Evolutionary conservation across 2,888 invertebrate genomes (phyloP), one percentile per base, ranked within the genome.

Genomic region (Cephus runcator): DNA sequence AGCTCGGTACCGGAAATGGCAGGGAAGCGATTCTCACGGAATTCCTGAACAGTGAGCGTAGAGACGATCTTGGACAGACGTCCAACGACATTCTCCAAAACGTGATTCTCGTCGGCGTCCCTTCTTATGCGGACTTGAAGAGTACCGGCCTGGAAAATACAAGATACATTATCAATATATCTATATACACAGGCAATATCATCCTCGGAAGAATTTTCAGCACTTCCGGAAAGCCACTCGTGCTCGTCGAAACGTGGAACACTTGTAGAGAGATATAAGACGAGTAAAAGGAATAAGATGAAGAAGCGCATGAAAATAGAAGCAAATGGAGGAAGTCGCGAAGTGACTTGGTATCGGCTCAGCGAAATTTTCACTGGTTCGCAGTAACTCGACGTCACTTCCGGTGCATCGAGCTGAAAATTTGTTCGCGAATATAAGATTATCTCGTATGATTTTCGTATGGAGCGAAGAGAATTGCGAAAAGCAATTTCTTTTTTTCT

Each of bases 51-150:
- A 3, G 93, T 93, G 34, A 94, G 91, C 34, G 92, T 92, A 23
- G 93, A 92, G 30, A 94, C 93, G 35, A 94, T 89, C 78, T 92
- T 92, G 34, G 93, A 93, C 4, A 95, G 91, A 76, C 93, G 92
- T 84, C 93, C 93, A 83, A 93, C 92, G 30, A 95, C 93, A 83
- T 93, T 93, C 11, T 93, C 92, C 75, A 95, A 88, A 11, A 94
- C 94, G 83, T 93, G 86, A 88, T 94, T 94, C 85, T 94, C 94
- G 86, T 94, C 93, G 6, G 94, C 94, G 87, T 94, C 94, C 56
- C 94, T 88, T 56, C 94, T 88, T 6, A 94, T 92, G 34, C 94
- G 89, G 3, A 94, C 94, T 84, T 94, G 93, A 1, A 94, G 92
- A 4, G 93, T 93, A 34, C 93, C 93, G 81, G 93, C 93, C 93